A percentile compares a stretch with the other conserved stretches of the same genome.
Conservation (phyloP, 2,113 vertebrate species). For the Columbina picui region DNA sequence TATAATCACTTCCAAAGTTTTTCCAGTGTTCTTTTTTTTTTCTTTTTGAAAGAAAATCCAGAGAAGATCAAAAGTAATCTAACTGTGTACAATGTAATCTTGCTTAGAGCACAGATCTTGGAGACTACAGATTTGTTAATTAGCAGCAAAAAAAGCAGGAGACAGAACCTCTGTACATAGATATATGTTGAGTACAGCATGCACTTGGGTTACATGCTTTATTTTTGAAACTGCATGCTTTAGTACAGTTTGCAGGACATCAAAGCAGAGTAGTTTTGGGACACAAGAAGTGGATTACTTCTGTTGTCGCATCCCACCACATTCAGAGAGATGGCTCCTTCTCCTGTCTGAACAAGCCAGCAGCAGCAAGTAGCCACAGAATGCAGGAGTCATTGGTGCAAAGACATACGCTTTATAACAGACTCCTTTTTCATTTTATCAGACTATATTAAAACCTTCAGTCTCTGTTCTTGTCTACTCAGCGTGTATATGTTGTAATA, state of each 20-base stretch:
- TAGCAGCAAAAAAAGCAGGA: conserved; percentile 8
- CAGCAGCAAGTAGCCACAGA: conserved; percentile 70
- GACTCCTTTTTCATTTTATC: conserved; percentile 35
- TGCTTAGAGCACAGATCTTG: background rate
- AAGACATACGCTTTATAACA: conserved; percentile 38
- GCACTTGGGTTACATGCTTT: conserved; percentile 66
- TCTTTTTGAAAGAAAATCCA: background rate
- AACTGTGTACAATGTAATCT: background rate
- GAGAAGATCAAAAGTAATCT: background rate
- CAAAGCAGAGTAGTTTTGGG: conserved; percentile 33
- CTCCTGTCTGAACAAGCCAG: conserved; percentile 61
- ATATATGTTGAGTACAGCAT: conserved; percentile 49
- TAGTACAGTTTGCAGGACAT: conserved; percentile 58
- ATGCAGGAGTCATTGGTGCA: conserved; percentile 32
- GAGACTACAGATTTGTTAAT: conserved; percentile 13
- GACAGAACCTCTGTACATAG: background rate
- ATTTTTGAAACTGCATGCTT: conserved; percentile 68
- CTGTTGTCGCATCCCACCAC: background rate
- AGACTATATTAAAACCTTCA: conserved; percentile 34
- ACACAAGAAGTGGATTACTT: conserved; percentile 11
- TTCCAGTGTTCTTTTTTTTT: background rate
- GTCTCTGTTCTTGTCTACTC: conserved; percentile 56
- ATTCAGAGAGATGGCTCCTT: background rate
- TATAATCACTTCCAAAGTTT: background rate
- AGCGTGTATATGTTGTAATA: conserved; percentile 43